A percentile compares a stretch with the other conserved stretches of the same genome.
Conservation (phyloP, 2,113 vertebrate genomes). For the Marmota monax region DNA sequence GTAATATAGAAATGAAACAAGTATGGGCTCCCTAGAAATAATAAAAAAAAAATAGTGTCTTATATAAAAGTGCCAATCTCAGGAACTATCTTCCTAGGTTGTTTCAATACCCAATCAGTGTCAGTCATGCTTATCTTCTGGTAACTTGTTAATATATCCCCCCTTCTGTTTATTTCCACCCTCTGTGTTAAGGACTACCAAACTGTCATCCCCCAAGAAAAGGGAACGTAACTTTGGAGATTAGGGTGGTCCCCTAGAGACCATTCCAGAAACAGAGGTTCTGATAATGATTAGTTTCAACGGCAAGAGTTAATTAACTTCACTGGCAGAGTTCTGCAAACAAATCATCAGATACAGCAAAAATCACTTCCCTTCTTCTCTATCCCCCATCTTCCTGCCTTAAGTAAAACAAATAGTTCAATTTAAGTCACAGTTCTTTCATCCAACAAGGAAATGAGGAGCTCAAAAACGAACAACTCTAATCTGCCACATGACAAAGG, state of each 20-base stretch:
- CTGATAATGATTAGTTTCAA: conserved; percentile 67
- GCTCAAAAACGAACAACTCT: conserved; percentile 12
- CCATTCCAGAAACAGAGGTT: conserved; percentile 56
- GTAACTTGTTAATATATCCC: not conserved
- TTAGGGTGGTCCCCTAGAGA: conserved; percentile 26
- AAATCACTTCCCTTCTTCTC: conserved; percentile 60
- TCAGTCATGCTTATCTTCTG: not conserved
- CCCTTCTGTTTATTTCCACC: not conserved
- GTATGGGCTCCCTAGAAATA: not conserved
- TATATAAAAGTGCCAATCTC: not conserved
- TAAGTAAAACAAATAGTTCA: conserved; percentile 61
- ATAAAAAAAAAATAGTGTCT: not conserved
- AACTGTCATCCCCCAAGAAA: conserved; percentile 8
- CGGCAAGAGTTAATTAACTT: conserved; percentile 68
- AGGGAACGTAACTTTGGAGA: conserved; percentile 35
- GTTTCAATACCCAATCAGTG: not conserved
- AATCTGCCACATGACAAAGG: not conserved
- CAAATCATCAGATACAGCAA: conserved; percentile 42
- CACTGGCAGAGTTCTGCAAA: conserved; percentile 46
- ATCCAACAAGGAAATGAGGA: conserved; percentile 50
- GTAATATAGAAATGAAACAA: conserved; percentile 21
- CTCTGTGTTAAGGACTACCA: not conserved
- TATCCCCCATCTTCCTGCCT: conserved; percentile 63
- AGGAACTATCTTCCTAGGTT: not conserved
- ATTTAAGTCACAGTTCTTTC: conserved; percentile 55